Percentiles rank a stretch among this genome's conserved stretches.
Evolutionary conservation across 92 coral and sea anemone genomes (phyloP).

Genomic region (Bergia puertoricense): DNA sequence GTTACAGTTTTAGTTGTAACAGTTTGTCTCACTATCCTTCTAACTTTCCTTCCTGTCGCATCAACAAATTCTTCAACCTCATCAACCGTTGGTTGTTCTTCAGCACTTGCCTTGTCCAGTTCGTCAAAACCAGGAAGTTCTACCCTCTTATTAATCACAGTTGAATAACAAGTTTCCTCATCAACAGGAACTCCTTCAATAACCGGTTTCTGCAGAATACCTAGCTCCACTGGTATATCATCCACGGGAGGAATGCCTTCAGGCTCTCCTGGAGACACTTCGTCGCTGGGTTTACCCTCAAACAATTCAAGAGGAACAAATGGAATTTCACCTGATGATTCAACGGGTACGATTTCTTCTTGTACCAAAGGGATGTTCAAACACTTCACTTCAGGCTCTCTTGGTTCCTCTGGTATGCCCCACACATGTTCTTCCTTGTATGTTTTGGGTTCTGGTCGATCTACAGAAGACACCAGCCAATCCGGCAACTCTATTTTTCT

Average conservation of each 20-base stretch:
- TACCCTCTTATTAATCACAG: neutral
- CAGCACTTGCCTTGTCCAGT: slow-evolving; percentile 31
- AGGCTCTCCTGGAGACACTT: slow-evolving; percentile 36
- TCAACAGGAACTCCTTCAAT: neutral
- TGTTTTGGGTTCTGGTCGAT: neutral
- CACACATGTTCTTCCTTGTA: slow-evolving; percentile 18
- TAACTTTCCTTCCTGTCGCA: slow-evolving; percentile 24
- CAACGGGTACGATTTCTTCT: slow-evolving; percentile 33
- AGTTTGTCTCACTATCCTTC: slow-evolving; percentile 2
- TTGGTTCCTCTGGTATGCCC: slow-evolving; percentile 36
- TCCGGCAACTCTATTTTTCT: neutral
- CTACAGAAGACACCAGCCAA: neutral
- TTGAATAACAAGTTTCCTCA: neutral
- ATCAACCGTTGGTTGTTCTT: slow-evolving; percentile 1
- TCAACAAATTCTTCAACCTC: slow-evolving; percentile 2
- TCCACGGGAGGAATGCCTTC: slow-evolving; percentile 36
- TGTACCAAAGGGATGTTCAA: neutral
- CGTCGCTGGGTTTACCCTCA: neutral
- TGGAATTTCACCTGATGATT: neutral
- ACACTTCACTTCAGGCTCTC: slow-evolving; percentile 37
- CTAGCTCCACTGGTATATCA: neutral
- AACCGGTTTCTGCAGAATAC: neutral
- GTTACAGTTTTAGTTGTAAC: slow-evolving; percentile 42
- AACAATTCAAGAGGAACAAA: slow-evolving; percentile 14
- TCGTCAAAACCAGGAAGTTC: neutral